phyloP scores from a whole-genome alignment of 2,888 invertebrate genomes.

The Ochropacha duplaris region DNA sequence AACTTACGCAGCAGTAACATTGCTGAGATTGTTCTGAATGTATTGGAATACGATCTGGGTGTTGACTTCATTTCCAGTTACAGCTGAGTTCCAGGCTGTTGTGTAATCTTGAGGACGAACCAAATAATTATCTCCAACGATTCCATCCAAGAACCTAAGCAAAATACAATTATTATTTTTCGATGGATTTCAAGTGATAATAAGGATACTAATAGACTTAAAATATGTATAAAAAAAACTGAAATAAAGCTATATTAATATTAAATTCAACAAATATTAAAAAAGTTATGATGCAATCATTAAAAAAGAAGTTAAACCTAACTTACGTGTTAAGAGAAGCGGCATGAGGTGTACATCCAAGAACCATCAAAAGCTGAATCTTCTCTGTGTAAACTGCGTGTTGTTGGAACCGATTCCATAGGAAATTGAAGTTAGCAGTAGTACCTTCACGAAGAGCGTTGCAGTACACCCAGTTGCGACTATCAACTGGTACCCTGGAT shows the following conservation, averaged over 20 bases:
- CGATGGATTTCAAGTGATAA: no score
- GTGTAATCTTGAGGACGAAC: conserved; percentile 77
- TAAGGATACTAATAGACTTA: no score
- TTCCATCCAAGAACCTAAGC: conserved; percentile 52
- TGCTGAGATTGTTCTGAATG: conserved; percentile 56
- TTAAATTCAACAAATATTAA: no score
- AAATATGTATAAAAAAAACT: no score
- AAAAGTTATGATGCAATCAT: no score
- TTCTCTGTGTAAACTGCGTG: conserved; percentile 87
- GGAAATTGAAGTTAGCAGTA: conserved; percentile 84
- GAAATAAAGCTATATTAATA: no score
- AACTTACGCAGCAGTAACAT: conserved; percentile 60
- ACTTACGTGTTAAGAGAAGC: conserved; percentile 76
- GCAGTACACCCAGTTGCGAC: conserved; percentile 89
- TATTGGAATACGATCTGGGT: conserved; percentile 79
- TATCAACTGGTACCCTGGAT: conserved; percentile 63
- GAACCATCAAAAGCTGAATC: conserved; percentile 83
- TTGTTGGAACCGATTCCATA: conserved; percentile 84
- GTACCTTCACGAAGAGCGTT: conserved; percentile 86
- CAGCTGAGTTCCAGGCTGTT: conserved; percentile 72
- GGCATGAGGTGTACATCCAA: conserved; percentile 86
- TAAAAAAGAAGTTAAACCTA: not conserved
- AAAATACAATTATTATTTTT: no score
- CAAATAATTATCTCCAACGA: conserved; percentile 47
- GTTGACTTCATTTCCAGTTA: conserved; percentile 80